Evolutionary conservation across 2,797 vertebrate genomes (phyloP).

Genomic region (Cynodonichthys magdalenae): DNA sequence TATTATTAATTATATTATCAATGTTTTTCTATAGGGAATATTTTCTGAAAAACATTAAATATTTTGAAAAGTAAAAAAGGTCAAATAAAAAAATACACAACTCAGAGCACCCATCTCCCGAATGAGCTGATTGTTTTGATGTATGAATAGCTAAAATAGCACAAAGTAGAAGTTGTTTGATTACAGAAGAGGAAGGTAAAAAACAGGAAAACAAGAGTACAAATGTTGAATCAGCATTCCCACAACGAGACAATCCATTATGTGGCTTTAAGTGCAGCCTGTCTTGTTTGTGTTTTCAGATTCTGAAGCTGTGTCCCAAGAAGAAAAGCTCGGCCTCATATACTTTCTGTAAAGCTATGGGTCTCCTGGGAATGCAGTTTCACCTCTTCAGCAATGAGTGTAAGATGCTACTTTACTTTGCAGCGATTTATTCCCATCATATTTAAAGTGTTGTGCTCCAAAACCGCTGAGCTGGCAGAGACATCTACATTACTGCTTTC

Average conservation of each 20-base stretch:
- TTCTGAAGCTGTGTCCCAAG: constrained; percentile 97
- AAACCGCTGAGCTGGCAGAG: constrained; percentile 43
- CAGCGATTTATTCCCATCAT: constrained; percentile 33
- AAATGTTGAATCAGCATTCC: too few relatives aligned
- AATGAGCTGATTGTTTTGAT: too few relatives aligned
- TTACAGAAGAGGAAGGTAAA: too few relatives aligned
- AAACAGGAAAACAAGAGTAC: too few relatives aligned
- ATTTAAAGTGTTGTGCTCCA: constrained; percentile 4
- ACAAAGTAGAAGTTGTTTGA: too few relatives aligned
- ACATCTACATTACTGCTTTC: constrained; percentile 23
- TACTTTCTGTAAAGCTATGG: constrained; percentile 96
- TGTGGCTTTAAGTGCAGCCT: background rate
- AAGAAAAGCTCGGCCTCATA: constrained; percentile 97
- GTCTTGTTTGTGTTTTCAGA: constrained; percentile 74
- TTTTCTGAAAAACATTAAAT: too few relatives aligned
- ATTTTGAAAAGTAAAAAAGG: too few relatives aligned
- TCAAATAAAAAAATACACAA: background rate
- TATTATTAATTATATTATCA: too few relatives aligned
- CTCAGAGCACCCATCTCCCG: background rate
- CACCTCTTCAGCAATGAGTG: constrained; percentile 98
- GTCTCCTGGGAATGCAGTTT: constrained; percentile 96
- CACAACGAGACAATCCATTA: too few relatives aligned
- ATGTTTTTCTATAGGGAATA: too few relatives aligned
- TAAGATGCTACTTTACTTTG: constrained; percentile 75
- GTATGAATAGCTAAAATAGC: too few relatives aligned